These are phyloP conservation scores for Dicycla oo DNA, from an alignment of 2,888 invertebrate genomes.

Conservation along the genomic window DNA sequence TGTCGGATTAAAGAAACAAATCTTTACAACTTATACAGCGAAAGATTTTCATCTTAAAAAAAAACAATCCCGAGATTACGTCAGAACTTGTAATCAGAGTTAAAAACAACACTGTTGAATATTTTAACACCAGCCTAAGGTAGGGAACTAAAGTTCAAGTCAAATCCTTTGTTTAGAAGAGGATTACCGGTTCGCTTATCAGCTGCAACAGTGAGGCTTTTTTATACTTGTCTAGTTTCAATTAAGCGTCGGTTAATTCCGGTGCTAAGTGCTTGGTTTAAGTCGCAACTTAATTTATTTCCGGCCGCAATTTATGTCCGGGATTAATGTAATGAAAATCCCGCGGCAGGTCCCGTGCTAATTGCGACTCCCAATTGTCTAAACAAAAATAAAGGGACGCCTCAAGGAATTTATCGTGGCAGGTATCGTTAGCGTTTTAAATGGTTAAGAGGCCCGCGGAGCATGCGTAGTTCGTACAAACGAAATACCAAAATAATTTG, in stretches of 20 bases:
- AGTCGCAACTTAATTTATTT: constrained; percentile 86
- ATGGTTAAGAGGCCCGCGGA: constrained; percentile 47
- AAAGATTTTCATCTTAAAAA: constrained; percentile 76
- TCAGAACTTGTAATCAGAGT: constrained; percentile 81
- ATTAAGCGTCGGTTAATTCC: constrained; percentile 87
- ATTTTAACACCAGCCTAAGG: constrained; percentile 70
- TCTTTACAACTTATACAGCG: constrained; percentile 69
- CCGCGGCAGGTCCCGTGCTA: constrained; percentile 78
- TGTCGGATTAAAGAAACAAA: constrained; percentile 68
- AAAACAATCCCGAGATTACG: constrained; percentile 80
- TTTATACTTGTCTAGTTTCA: constrained; percentile 86
- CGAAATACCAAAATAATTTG: no score
- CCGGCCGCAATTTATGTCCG: constrained; percentile 83
- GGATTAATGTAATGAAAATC: constrained; percentile 87
- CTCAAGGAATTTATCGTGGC: constrained; percentile 65
- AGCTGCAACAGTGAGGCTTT: constrained; percentile 75
- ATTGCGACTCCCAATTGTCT: constrained; percentile 85
- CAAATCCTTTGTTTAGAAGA: constrained; percentile 83
- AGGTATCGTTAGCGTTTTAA: constrained; percentile 61
- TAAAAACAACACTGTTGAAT: constrained; percentile 78
- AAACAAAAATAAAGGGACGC: constrained; percentile 78
- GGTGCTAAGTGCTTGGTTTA: constrained; percentile 85
- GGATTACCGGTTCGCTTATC: constrained; percentile 82
- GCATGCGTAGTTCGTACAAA: no score
- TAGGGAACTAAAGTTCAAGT: constrained; percentile 77